A percentile compares a stretch with the other conserved stretches of the same genome.
These are phyloP conservation scores for Oreochromis niloticus DNA, from an alignment of 2,113 vertebrate species.

Conservation along the genomic window DNA sequence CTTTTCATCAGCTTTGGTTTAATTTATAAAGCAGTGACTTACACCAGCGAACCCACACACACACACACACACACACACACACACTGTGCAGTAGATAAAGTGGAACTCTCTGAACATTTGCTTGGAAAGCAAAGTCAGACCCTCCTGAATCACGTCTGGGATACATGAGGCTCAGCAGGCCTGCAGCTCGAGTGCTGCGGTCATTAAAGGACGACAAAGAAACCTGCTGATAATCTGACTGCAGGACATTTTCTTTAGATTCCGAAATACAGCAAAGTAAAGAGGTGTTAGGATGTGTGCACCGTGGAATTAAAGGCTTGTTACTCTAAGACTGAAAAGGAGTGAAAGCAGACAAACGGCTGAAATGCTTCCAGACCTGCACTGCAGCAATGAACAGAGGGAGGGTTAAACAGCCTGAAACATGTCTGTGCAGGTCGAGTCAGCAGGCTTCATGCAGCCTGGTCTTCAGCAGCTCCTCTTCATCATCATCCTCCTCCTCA, in stretches of 20 bases:
- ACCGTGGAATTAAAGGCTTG: not conserved
- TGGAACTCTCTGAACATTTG: no score
- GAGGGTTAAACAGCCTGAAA: not conserved
- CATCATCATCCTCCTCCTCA: not conserved
- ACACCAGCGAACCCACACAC: accelerated
- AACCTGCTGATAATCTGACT: not conserved
- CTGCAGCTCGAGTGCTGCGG: not conserved
- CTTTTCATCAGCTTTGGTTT: not conserved
- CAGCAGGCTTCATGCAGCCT: not conserved
- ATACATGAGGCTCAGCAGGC: not conserved
- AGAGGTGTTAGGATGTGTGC: not conserved
- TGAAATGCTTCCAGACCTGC: not conserved
- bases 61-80: no score
- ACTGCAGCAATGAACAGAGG: not conserved
- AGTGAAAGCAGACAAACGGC: not conserved
- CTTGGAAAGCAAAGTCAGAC: no score
- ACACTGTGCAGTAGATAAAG: no score
- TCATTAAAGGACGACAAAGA: not conserved
- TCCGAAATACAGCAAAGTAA: no score
- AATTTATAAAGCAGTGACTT: not conserved
- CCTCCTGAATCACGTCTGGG: no score
- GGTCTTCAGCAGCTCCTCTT: not conserved
- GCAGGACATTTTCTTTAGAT: not conserved
- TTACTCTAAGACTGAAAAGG: not conserved
- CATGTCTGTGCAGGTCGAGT: accelerated